Evolutionary conservation across 2,888 invertebrate genomes (phyloP).

Genomic region (Pterostichus niger): DNA sequence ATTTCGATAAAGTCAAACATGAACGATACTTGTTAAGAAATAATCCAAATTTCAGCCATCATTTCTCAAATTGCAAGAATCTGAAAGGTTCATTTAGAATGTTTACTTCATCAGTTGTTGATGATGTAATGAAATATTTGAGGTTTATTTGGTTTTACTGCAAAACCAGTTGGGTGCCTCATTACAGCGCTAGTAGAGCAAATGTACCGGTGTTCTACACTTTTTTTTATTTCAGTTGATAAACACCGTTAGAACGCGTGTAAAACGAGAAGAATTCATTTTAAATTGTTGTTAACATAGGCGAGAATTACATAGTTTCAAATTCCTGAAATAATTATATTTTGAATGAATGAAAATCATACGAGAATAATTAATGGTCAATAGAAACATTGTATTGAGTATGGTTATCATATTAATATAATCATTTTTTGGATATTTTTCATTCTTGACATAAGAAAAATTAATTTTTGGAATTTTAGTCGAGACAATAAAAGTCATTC

Average conservation of each 20-base stretch:
- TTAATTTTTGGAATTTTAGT: too few relatives aligned
- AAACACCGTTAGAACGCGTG: neutral
- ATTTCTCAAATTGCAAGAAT: neutral
- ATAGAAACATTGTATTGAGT: too few relatives aligned
- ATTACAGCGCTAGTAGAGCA: neutral
- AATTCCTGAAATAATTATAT: neutral
- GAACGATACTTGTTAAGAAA: neutral
- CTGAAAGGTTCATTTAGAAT: conserved; percentile 11
- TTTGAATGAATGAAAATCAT: too few relatives aligned
- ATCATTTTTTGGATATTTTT: too few relatives aligned
- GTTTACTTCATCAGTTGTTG: neutral
- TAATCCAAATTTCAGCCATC: neutral
- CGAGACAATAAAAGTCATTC: too few relatives aligned
- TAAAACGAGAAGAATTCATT: neutral
- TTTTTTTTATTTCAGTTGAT: neutral
- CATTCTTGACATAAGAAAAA: too few relatives aligned
- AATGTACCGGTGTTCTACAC: neutral
- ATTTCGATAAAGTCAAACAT: neutral
- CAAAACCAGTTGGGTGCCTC: neutral
- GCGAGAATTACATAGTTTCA: neutral
- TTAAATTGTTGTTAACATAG: conserved; percentile 4
- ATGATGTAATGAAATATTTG: neutral
- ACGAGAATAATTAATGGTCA: too few relatives aligned
- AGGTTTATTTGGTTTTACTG: neutral
- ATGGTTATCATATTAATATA: too few relatives aligned